Evolutionary conservation across 2,113 vertebrate genomes (phyloP), one percentile per base, ranked within the genome.

Genomic region (Poeciliopsis turrubarensis): DNA sequence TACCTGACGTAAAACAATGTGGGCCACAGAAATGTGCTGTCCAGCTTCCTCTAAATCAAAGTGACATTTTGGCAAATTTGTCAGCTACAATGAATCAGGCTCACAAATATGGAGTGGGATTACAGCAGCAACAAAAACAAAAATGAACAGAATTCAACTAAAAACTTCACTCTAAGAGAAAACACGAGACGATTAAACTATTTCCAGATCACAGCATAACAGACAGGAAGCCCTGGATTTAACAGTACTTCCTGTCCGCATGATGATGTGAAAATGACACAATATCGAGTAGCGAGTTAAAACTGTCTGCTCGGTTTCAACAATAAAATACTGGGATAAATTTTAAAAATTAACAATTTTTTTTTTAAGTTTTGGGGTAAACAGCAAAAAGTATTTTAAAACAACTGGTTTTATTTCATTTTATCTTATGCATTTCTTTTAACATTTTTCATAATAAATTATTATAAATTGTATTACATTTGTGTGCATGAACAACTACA

Each of bases 1-100:
- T 69, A 37, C 63, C 60, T 77, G 83, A 84, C 60, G 32, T 70
- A 47, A 75, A 80, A 82, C 17, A 30, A 60, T 29, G 81, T 81
- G 74, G 75, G 87, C 60, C 65, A 71, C 39, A 75, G 39, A 66
- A 82, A 60, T 64, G 31, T 54, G 39, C 31, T 72, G 71, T 74
- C 72, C 67, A 70, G 29, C 26, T 73, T 86, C 60, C 70, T 34
- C 32, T 78, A 75, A 73, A 68, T 83, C 82, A 80, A 15, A 22
- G 27, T 30, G 13, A 57, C 30, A 67, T 73, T 77, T 57, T 72
- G 65, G 62, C 72, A 73, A 31, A 72, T 78, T 63, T 81, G 76
- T 78, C 66, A 62, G 27, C 72, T n/a, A 39, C 11, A 12, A 41
- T 71, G 37, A 41, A 54, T 65, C 26, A 61, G 54, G 4, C 37